These are phyloP conservation scores for Microtus montanus DNA, from an alignment of 2,113 vertebrate genomes.

Conservation along the genomic window DNA sequence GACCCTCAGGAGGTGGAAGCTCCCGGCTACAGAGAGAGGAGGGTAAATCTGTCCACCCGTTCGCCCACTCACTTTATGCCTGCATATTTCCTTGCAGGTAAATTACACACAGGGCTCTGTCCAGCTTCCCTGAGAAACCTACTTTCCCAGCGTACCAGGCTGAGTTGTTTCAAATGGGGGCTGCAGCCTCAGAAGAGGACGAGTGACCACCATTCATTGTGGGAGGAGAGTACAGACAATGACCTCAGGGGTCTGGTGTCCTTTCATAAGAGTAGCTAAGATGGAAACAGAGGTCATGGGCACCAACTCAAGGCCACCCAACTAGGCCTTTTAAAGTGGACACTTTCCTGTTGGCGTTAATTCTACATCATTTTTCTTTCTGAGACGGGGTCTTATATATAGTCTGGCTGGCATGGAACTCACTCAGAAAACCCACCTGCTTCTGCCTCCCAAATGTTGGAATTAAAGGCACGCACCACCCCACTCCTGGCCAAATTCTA, in stretches of 20 bases:
- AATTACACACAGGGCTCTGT: fast-evolving
- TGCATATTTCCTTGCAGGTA: not conserved
- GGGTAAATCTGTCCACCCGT: not conserved
- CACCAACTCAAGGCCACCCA: not conserved
- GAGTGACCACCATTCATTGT: not conserved
- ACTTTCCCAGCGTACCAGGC: not conserved
- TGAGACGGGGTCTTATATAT: not conserved
- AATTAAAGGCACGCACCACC: not conserved
- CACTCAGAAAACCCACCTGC: not conserved
- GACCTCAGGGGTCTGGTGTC: not conserved
- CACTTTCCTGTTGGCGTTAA: not conserved
- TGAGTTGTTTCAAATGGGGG: not conserved
- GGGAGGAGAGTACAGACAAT: not conserved
- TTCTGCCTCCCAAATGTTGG: not conserved
- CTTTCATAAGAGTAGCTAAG: not conserved
- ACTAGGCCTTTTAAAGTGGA: not conserved
- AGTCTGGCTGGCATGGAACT: not conserved
- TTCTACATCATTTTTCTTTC: not conserved
- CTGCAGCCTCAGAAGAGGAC: not conserved
- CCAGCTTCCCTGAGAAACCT: not conserved
- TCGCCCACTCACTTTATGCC: not conserved
- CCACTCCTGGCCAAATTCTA: not conserved
- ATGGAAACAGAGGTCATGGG: not conserved
- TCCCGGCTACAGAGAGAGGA: not conserved
- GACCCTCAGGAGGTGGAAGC: not conserved